These are phyloP conservation scores for Anhinga anhinga DNA, from an alignment of 2,113 vertebrate species.

Conservation along the genomic window DNA sequence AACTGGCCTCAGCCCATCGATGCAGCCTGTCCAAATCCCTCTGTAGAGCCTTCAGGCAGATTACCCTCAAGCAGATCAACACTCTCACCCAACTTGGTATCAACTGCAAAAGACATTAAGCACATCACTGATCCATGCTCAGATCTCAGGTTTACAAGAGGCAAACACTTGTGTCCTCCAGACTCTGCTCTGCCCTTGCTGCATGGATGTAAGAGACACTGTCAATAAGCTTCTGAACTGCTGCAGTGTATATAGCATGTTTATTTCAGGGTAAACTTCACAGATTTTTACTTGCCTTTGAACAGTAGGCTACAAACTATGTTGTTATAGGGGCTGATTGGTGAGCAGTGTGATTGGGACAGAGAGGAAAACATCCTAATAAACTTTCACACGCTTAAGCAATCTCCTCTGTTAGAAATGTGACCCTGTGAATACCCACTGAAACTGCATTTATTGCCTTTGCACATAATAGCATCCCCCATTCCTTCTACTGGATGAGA, in stretches of 20 bases:
- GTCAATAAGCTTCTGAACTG: neutral
- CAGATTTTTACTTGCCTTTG: neutral
- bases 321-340: neutral
- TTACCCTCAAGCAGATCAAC: neutral
- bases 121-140: neutral
- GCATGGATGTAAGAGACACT: neutral
- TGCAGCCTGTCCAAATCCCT: neutral
- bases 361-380: neutral
- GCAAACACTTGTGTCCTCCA: neutral
- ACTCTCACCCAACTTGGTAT: neutral
- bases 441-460: neutral
- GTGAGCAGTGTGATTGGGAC: neutral
- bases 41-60: neutral
- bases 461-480: neutral
- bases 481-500: neutral
- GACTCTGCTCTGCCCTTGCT: neutral
- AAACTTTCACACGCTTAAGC: neutral
- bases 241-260: neutral
- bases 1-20: fast-evolving
- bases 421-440: neutral
- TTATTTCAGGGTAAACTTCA: neutral
- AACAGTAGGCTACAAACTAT: neutral
- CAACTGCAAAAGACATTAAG: neutral
- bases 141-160: neutral
- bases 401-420: neutral